Evolutionary conservation across 2,888 invertebrate species (phyloP).

Genomic region (Cerastis rubricosa): DNA sequence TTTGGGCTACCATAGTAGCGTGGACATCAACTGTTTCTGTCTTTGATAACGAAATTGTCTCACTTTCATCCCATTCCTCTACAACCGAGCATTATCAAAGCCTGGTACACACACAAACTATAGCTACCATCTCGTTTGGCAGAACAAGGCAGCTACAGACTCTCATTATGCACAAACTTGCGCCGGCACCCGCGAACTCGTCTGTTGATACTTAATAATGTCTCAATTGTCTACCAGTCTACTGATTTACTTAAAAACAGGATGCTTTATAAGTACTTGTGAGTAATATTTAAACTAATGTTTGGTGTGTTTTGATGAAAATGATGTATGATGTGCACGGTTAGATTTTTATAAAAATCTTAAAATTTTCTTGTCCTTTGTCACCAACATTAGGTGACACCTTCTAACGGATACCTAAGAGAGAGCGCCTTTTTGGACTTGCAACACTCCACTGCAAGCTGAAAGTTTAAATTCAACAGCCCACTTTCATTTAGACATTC

Average conservation of each 20-base stretch:
- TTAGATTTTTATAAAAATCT: not conserved
- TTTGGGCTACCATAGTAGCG: too few relatives aligned
- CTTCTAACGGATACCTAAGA: not conserved
- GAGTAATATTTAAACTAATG: not conserved
- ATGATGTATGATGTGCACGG: not conserved
- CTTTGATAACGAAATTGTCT: not conserved
- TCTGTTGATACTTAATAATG: conserved; percentile 62
- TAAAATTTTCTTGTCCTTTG: not conserved
- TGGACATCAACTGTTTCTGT: not conserved
- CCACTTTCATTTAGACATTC: not conserved
- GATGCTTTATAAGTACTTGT: not conserved
- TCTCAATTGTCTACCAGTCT: conserved; percentile 48
- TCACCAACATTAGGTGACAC: not conserved
- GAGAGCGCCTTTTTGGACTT: not conserved
- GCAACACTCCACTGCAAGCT: not conserved
- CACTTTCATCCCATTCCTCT: not conserved
- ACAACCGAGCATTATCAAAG: not conserved
- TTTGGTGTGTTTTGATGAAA: not conserved
- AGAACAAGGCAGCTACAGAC: conserved; percentile 13
- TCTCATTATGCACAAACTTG: conserved; percentile 53
- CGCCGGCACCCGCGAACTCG: conserved; percentile 24
- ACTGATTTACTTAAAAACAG: not conserved
- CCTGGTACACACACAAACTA: not conserved
- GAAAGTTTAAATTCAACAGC: not conserved
- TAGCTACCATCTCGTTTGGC: not conserved